These are phyloP conservation scores for Coluber constrictor DNA, from an alignment of 2,797 vertebrate species.

Conservation along the genomic window DNA sequence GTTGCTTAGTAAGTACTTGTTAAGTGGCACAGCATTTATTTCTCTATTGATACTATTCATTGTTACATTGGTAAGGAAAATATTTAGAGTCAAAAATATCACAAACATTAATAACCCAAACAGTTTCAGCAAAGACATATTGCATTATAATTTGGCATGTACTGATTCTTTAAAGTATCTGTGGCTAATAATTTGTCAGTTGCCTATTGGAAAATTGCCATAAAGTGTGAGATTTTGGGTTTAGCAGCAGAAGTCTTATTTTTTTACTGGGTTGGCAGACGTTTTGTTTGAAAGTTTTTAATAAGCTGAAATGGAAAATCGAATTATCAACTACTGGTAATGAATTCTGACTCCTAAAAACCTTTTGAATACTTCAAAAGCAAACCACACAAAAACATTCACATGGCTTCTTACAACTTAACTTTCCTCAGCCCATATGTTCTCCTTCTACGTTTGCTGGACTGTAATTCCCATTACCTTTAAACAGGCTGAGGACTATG, in stretches of 20 bases:
- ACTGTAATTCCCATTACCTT: not conserved
- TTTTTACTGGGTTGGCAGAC: not conserved
- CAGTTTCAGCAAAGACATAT: not conserved
- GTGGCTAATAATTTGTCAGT: not conserved
- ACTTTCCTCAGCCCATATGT: not conserved
- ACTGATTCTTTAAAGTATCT: not conserved
- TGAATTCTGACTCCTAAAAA: not conserved
- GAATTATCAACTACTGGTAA: not conserved
- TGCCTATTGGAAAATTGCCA: not conserved
- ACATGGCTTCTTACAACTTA: not conserved
- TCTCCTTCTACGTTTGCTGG: not conserved
- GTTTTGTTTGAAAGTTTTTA: not conserved
- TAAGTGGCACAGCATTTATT: not conserved
- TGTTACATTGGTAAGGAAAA: not conserved
- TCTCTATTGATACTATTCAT: not conserved
- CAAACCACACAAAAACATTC: not conserved
- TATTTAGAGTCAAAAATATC: not conserved
- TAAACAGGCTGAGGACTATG: not conserved
- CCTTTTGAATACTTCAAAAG: not conserved
- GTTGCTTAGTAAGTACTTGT: not conserved
- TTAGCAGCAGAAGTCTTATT: not conserved
- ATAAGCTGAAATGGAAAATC: not conserved
- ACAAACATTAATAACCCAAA: not conserved
- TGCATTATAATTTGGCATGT: not conserved
- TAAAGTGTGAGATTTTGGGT: not conserved